Percentiles rank a stretch among this genome's conserved stretches.
Evolutionary conservation across 1,140 invertebrate species (phyloP).

Genomic region (Ladona fulva): DNA sequence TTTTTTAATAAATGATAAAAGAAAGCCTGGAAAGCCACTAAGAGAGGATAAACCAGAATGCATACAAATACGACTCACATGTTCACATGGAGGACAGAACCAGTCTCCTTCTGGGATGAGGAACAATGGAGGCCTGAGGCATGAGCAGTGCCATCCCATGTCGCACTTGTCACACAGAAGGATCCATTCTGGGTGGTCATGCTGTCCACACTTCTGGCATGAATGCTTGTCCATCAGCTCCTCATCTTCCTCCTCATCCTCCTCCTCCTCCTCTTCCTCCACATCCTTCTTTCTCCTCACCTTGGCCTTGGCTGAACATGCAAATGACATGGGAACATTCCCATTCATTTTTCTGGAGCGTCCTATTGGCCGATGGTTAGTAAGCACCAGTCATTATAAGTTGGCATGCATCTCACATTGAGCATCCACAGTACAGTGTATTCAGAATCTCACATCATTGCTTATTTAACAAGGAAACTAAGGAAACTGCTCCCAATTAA

Average conservation of each 20-base stretch:
- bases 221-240: conserved; percentile 52
- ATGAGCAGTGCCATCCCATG: conserved; percentile 89
- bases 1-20: too few species aligned
- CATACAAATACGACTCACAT: too few species aligned
- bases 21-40: too few species aligned
- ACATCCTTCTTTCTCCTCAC: conserved; percentile 5
- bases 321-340: conserved; percentile 10
- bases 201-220: conserved; percentile 79
- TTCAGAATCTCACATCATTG: too few species aligned
- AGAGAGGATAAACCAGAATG: too few species aligned
- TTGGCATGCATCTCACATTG: too few species aligned
- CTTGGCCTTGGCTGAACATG: background rate
- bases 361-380: background rate
- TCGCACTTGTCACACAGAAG: conserved; percentile 91
- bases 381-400: background rate
- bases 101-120: conserved; percentile 93
- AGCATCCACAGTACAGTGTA: too few species aligned
- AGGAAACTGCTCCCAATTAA: too few species aligned
- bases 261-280: conserved; percentile 18
- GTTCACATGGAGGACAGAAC: conserved; percentile 94
- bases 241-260: conserved; percentile 31
- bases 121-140: conserved; percentile 79
- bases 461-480: too few species aligned
- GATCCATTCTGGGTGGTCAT: conserved; percentile 92
- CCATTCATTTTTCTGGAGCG: conserved; percentile 11